A percentile compares a stretch with the other conserved stretches of the same genome.
Conservation (phyloP, 2,797 vertebrate species). For the Serranus cabrilla region DNA sequence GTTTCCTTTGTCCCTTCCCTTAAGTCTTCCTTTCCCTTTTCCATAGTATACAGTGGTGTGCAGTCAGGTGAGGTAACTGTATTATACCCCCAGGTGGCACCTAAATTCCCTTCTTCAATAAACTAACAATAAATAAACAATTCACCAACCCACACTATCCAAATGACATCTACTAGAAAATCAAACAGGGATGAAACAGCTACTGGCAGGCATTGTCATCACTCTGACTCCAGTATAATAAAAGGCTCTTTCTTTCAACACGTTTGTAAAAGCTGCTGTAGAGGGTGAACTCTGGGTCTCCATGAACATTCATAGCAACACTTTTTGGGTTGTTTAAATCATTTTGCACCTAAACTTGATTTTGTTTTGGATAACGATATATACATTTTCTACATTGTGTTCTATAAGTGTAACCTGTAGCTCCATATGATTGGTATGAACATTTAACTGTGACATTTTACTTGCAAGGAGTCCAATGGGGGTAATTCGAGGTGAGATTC, state of each 20-base stretch:
- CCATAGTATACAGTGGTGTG: too few species aligned
- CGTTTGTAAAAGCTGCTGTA: conserved; percentile 1
- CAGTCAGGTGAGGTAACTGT: too few species aligned
- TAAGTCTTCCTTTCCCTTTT: too few species aligned
- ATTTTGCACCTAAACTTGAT: background rate
- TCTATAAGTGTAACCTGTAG: too few species aligned
- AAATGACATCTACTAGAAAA: background rate
- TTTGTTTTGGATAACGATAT: background rate
- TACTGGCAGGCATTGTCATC: background rate
- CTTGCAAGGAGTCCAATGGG: too few species aligned
- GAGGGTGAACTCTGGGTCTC: conserved; percentile 4
- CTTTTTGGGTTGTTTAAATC: background rate
- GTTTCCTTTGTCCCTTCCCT: too few species aligned
- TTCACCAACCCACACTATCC: conserved; percentile 4
- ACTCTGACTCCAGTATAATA: background rate
- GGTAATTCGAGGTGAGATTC: too few species aligned
- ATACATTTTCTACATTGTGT: too few species aligned
- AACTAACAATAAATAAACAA: background rate
- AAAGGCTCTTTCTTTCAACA: background rate
- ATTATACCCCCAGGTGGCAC: too few species aligned
- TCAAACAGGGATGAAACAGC: background rate
- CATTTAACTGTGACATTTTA: too few species aligned
- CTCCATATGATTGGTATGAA: too few species aligned
- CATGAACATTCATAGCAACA: background rate
- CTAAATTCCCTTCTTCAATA: background rate